These are phyloP conservation scores for Trichopria drosophilae DNA, from an alignment of 2,888 invertebrate species.

Conservation along the genomic window DNA sequence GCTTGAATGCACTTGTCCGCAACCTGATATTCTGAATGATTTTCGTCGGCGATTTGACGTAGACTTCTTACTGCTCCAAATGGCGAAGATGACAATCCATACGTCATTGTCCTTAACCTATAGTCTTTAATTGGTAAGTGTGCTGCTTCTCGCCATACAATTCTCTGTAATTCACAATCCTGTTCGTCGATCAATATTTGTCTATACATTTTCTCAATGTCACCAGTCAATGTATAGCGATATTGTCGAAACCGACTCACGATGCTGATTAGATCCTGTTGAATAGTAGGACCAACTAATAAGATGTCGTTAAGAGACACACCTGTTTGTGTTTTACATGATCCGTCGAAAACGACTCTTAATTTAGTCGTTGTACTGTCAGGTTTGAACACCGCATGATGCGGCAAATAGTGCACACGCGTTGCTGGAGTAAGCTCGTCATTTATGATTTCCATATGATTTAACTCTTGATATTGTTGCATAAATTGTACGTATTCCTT, in stretches of 20 bases:
- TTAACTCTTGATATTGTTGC: conserved; percentile 16
- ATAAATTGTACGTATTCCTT: conserved; percentile 19
- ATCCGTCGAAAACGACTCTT: no score
- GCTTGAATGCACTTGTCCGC: no score
- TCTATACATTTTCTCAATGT: conserved; percentile 43
- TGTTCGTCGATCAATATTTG: conserved; percentile 20
- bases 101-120: conserved; percentile 21
- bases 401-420: no score
- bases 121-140: conserved; percentile 22
- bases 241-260: conserved; percentile 7
- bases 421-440: no score
- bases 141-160: conserved; percentile 38
- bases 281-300: conserved; percentile 8
- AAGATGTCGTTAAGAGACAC: conserved; percentile 22
- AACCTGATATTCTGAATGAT: no score
- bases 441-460: conserved; percentile 25
- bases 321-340: conserved; percentile 29
- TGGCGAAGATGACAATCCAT: no score
- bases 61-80: conserved; percentile 11
- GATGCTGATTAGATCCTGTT: conserved; percentile 9
- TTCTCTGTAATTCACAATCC: conserved; percentile 36
- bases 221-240: no score
- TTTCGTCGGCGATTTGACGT: no score
- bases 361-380: conserved; percentile 45
- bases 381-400: no score